A percentile compares a stretch with the other conserved stretches of the same genome.
These are phyloP conservation scores for Stenotaenia linearis DNA, from an alignment of 2,888 invertebrate genomes.

Conservation along the genomic window DNA sequence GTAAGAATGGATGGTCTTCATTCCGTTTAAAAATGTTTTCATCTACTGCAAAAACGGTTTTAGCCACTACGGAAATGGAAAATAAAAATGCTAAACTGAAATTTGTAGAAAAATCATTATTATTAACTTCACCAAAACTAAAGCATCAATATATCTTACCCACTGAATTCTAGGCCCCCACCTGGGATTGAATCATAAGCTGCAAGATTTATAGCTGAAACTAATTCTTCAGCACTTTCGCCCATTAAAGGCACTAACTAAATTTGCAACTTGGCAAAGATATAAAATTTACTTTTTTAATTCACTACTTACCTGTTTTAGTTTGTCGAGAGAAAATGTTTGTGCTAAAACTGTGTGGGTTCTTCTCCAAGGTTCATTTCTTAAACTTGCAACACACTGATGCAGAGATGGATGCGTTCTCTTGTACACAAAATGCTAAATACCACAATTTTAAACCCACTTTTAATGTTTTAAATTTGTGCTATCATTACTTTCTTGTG, in stretches of 20 bases:
- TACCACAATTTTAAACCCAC: not conserved
- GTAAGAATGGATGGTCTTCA: not conserved
- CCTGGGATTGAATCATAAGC: too few relatives aligned
- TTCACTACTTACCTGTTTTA: not conserved
- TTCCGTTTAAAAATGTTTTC: not conserved
- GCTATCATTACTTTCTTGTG: not conserved
- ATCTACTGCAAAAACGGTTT: not conserved
- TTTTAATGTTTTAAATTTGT: not conserved
- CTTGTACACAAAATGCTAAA: not conserved
- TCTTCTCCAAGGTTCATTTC: conserved; percentile 8
- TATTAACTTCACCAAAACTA: too few relatives aligned
- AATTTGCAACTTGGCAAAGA: not conserved
- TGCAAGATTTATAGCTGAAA: not conserved
- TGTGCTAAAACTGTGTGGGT: not conserved
- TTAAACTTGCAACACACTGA: not conserved
- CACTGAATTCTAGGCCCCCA: not conserved
- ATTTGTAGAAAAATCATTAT: too few relatives aligned
- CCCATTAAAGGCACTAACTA: not conserved
- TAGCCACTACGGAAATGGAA: not conserved
- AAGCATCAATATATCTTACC: too few relatives aligned
- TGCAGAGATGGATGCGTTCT: not conserved
- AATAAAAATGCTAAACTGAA: not conserved
- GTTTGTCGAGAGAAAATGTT: not conserved
- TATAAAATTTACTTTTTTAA: not conserved
- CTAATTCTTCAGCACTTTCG: not conserved